Base-by-base conservation (phyloP, 2,113 vertebrate species). In the Neodon shergylaensis region DNA sequence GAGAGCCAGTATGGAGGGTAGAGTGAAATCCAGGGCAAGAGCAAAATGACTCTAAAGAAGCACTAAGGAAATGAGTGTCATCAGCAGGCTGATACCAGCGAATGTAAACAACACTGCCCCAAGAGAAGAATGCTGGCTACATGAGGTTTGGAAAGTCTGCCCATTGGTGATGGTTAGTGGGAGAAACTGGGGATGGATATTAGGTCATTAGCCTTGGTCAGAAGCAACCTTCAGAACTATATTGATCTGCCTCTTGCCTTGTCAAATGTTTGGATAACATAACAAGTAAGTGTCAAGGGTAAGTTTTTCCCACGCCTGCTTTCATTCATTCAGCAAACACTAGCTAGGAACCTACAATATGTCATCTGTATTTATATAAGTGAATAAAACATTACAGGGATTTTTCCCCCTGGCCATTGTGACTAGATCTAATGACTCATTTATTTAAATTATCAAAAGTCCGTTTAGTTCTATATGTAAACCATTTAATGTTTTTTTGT, bases 401-500 rank as follows among this genome's bases (percentile, higher is more conserved):
- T 44, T 28, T 42, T 70, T 5, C 21, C 5, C 58, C 19, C 49
- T 77, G 39, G n/a, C 26, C 22, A 73, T n/a, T 91, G 33, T 52
- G 92, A 11, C 44, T 82, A 70, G 39, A 36, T 58, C 49, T 70
- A 39, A 76, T 31, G 36, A 91, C 47, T 22, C 39, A 70, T 49
- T 96, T 89, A 74, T 63, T 94, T 90, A 91, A 89, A 77, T 93
- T 44, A 79, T 3, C 13, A 39, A 11, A 65, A 66, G 33, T 90
- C 90, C 2, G 87, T 93, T 88, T 70, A 82, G 7, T 81, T 92
- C n/a, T 82, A 82, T 88, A n/a, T 58, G 70, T 76, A 90, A 92
- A 65, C 3, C 58, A n/a, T 36, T 84, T 79, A 76, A 76, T 17
- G 28, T 88, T 92, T 22, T 90, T 83, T 36, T 65, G 74, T 58